These are phyloP conservation scores for Synergus laeviventris DNA, from an alignment of 2,888 invertebrate genomes.

Conservation along the genomic window DNA sequence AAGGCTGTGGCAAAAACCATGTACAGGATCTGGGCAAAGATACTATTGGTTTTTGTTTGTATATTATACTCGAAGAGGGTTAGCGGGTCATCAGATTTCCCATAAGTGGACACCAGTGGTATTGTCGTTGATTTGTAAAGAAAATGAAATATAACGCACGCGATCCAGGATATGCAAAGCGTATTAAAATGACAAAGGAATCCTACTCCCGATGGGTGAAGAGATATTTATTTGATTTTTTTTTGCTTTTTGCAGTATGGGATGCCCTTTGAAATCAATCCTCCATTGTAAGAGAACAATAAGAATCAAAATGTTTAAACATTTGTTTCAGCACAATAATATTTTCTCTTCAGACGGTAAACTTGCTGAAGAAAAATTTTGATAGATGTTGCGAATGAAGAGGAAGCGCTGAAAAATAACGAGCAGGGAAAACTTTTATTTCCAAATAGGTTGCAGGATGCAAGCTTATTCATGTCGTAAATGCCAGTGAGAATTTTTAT, in stretches of 20 bases:
- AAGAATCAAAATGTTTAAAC: not conserved
- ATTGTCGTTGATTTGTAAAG: slow-evolving; percentile 35
- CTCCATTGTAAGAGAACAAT: not conserved
- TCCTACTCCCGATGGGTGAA: slow-evolving; percentile 1
- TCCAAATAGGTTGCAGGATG: not conserved
- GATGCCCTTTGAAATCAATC: not conserved
- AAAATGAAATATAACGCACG: slow-evolving; percentile 33
- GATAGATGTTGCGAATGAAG: not conserved
- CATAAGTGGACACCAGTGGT: slow-evolving; percentile 34
- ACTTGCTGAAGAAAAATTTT: not conserved
- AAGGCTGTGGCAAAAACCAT: slow-evolving; percentile 55
- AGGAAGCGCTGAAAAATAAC: not conserved
- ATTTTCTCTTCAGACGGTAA: not conserved
- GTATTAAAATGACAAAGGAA: slow-evolving; percentile 14
- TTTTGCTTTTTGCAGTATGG: not conserved
- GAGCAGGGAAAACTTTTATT: slow-evolving; percentile 4
- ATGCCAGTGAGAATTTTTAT: not conserved
- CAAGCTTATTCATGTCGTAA: not conserved
- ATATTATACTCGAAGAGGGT: slow-evolving; percentile 53
- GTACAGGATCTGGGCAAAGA: slow-evolving; percentile 54
- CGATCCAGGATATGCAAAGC: slow-evolving; percentile 17
- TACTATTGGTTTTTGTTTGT: slow-evolving; percentile 54
- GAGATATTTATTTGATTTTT: slow-evolving; percentile 13
- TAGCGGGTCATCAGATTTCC: slow-evolving; percentile 60
- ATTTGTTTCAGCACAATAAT: not conserved